Conservation (phyloP, 2,797 vertebrate genomes). For the Siniperca undulata region DNA sequence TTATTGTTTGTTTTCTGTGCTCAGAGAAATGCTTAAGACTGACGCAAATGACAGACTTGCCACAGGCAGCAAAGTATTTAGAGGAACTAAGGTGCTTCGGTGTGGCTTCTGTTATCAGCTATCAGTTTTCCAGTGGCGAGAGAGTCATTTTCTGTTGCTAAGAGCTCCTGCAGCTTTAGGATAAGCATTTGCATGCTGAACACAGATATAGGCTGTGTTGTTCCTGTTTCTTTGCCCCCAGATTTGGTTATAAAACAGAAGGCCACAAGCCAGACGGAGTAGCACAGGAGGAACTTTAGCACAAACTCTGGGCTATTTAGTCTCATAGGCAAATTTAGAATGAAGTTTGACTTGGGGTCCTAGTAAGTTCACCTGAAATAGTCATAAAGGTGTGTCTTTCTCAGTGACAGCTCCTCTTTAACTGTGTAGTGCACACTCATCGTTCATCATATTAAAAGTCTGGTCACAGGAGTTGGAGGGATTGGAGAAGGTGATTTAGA, state of each 20-base stretch:
- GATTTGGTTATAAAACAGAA: conserved; percentile 75
- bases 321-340: not conserved
- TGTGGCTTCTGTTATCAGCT: not conserved
- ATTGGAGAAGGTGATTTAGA: conserved; percentile 21
- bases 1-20: conserved; percentile 14
- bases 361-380: conserved; percentile 2
- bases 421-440: conserved; percentile 23
- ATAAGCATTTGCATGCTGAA: conserved; percentile 69
- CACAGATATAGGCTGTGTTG: conserved; percentile 35
- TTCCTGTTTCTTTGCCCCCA: conserved; percentile 64
- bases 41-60: conserved; percentile 14
- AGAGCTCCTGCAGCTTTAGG: conserved; percentile 17
- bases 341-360: not conserved
- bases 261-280: not conserved
- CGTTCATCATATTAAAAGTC: conserved; percentile 33
- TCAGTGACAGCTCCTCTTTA: conserved; percentile 13
- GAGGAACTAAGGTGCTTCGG: not conserved
- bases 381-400: conserved; percentile 58
- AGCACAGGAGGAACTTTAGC: not conserved
- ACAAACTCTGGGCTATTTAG: not conserved
- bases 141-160: conserved; percentile 13
- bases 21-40: conserved; percentile 5
- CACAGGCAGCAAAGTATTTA: not conserved
- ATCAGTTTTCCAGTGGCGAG: conserved; percentile 21
- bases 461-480: conserved; percentile 15